A percentile compares a stretch with the other conserved stretches of the same genome.
phyloP scores from a whole-genome alignment of 1,140 invertebrate genomes.

The Helicoverpa zea region DNA sequence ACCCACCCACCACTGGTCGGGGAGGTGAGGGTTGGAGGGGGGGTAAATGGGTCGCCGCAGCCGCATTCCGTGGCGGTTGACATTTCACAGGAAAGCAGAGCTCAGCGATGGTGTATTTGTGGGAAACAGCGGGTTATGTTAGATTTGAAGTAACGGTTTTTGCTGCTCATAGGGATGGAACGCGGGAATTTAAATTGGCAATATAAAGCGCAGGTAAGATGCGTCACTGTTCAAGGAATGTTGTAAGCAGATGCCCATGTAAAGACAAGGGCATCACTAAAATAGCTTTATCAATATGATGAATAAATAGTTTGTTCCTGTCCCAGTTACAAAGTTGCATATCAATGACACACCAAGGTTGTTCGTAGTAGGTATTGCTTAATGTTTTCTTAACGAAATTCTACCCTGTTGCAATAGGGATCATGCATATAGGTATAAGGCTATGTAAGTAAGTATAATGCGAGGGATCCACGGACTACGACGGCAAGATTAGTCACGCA shows the following conservation, averaged over 20 bases:
- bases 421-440: slow-evolving; percentile 1
- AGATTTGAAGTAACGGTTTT: slow-evolving; percentile 26
- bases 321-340: slow-evolving; percentile 33
- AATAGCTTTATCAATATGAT: slow-evolving; percentile 32
- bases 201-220: too few relatives aligned
- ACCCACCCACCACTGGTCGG: slow-evolving; percentile 56
- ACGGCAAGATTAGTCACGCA: slow-evolving; percentile 29
- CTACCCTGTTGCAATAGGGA: background rate
- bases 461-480: slow-evolving; percentile 7
- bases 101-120: slow-evolving; percentile 30
- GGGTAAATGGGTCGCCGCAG: slow-evolving; percentile 74
- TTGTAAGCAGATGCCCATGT: slow-evolving; percentile 10
- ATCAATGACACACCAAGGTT: slow-evolving; percentile 29
- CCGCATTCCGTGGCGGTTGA: slow-evolving; percentile 73
- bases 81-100: slow-evolving; percentile 61
- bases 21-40: slow-evolving; percentile 48
- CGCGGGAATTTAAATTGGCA: background rate
- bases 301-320: slow-evolving; percentile 45
- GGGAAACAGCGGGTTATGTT: slow-evolving; percentile 25
- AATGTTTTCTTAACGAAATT: background rate
- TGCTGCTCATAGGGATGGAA: background rate
- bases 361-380: slow-evolving; percentile 17
- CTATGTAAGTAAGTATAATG: slow-evolving; percentile 7
- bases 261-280: slow-evolving; percentile 15
- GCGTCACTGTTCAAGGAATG: background rate